Percentiles rank a stretch among this genome's conserved stretches.
Conservation (phyloP, 30 jellyfish, hydroid and myxozoan genomes). For the Rhopilema esculentum region DNA sequence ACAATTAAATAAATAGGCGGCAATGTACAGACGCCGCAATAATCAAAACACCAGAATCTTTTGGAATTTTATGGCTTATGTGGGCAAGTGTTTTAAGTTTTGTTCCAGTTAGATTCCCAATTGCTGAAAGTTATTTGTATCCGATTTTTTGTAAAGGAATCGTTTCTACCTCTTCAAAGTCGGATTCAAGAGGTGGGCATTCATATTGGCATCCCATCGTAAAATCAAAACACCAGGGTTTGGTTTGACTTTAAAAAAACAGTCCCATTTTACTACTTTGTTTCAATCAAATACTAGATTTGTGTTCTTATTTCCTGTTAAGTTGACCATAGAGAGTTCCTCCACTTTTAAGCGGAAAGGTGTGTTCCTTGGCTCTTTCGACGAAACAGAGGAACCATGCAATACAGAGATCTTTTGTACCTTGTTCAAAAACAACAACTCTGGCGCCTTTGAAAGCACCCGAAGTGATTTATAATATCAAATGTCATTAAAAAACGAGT, state of each 20-base stretch:
- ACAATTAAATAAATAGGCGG: not conserved
- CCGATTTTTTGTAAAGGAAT: too few relatives aligned
- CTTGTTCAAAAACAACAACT: slow-evolving; percentile 14
- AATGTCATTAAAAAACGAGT: not conserved
- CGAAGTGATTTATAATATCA: slow-evolving; percentile 25
- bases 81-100: too few relatives aligned
- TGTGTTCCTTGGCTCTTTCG: not conserved
- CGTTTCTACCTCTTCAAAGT: too few relatives aligned
- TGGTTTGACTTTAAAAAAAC: too few relatives aligned
- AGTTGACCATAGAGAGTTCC: not conserved
- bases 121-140: too few relatives aligned
- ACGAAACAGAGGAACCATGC: not conserved
- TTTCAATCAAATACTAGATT: not conserved
- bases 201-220: too few relatives aligned
- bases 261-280: not conserved
- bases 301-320: not conserved
- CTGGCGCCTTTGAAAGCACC: slow-evolving; percentile 50
- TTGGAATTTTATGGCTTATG: not conserved
- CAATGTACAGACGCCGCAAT: not conserved
- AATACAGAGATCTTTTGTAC: slow-evolving; percentile 5
- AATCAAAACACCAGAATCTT: not conserved
- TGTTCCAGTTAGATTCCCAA: too few relatives aligned
- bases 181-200: too few relatives aligned
- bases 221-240: too few relatives aligned
- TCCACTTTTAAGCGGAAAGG: not conserved